Base-by-base conservation (phyloP, 2,113 vertebrate genomes). In the Sialia sialis region DNA sequence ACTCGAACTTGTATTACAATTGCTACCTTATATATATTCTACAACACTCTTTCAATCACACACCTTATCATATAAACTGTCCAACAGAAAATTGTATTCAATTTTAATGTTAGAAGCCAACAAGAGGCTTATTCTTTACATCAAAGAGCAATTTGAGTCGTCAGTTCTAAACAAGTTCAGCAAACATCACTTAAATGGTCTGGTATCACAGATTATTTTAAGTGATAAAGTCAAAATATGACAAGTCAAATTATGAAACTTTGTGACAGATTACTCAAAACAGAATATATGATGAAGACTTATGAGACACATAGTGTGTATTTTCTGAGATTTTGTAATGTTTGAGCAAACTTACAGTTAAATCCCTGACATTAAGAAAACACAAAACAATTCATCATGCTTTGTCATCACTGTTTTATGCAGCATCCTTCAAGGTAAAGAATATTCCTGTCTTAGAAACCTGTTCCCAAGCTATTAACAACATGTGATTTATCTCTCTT, bases 211-310 rank as follows among this genome's bases (percentile, higher is more conserved):
- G 16, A 64, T 21, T 58, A 56, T 51, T 60, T 69, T 25, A 52
- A 64, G 6, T 25, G 22, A 64, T 34, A 34, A 85, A 81, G 80
- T 52, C 15, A 58, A 82, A 60, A 27, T 30, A 51, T 6, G 18
- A n/a, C 36, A 89, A 67, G 11, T 12, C 39, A 39, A 39, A 39
- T 16, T 55, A 54, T 0, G 0, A 70, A 72, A 29, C 13, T 79
- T 41, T 75, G 32, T 52, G 52, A 77, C 43, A 79, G 21, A n/a
- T 46, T 66, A 62, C 26, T 77, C 78, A 27, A 87, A 66, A 80
- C 9, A 5, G 11, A 86, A 74, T 14, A 63, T 4, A 11, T 8
- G 16, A 73, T 36, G 10, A 84, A 84, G 41, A 25, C 4, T 49
- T 73, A 44, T 2, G 32, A 68, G 25, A 66, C 23, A 26, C 5